These are phyloP conservation scores for Dipodomys stephensi DNA, from an alignment of 2,113 vertebrate genomes.

Conservation along the genomic window DNA sequence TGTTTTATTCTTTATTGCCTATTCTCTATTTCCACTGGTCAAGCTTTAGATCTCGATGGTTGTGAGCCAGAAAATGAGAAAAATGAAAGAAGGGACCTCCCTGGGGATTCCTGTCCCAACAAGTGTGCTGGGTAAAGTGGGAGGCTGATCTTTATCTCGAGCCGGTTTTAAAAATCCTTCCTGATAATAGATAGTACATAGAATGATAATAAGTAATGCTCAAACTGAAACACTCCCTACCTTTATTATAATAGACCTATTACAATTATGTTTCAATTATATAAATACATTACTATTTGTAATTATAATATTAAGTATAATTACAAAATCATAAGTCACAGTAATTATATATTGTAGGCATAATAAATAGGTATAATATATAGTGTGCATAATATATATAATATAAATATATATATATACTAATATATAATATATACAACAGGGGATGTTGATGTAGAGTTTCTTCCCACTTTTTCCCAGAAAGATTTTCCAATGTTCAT, in stretches of 20 bases:
- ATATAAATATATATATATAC: too few relatives aligned
- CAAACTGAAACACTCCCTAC: too few relatives aligned
- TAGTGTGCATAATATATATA: too few relatives aligned
- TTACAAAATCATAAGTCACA: too few relatives aligned
- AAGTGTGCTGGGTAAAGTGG: not conserved
- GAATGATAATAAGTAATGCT: too few relatives aligned
- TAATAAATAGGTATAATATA: too few relatives aligned
- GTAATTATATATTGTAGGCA: too few relatives aligned
- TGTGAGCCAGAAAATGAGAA: not conserved
- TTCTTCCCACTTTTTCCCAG: conserved; percentile 1
- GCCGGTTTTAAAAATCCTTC: not conserved
- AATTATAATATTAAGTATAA: too few relatives aligned
- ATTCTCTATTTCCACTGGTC: not conserved
- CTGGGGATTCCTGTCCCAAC: not conserved
- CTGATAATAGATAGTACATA: too few relatives aligned
- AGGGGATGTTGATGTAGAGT: conserved; percentile 5
- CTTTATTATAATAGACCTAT: too few relatives aligned
- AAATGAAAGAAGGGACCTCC: not conserved
- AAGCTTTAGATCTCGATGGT: not conserved
- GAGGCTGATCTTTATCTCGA: not conserved
- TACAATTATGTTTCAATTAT: too few relatives aligned
- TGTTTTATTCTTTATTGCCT: not conserved
- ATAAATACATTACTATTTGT: too few relatives aligned
- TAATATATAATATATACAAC: not conserved
- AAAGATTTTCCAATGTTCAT: conserved; percentile 48